Base-by-base conservation (phyloP, 1,140 invertebrate genomes). In the Zeugodacus cucurbitae region DNA sequence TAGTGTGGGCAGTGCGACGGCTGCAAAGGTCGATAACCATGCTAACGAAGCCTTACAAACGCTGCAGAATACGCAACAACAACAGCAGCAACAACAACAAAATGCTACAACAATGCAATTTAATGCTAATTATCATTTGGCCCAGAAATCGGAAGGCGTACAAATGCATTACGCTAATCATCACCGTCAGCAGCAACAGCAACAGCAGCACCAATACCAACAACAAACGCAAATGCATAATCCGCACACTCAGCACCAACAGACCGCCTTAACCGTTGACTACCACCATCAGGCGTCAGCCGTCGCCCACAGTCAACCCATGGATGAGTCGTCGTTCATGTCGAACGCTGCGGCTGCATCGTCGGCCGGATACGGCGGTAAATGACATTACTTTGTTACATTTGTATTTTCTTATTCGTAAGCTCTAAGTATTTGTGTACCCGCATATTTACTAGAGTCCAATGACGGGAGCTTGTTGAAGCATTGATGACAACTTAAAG, bases 291-390 rank as follows among this genome's bases (percentile, higher is more conserved):
- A 74, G 41, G 67, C 26, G 26, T 5, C 14, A 11, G 62, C 34
- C 8, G 14, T 17, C 64, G 64, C 64, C 10, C 64, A 34, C 62
- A 26, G 20, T 41, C 32, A 78, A 22, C 17, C 20, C 4, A 20
- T 37, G 41, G 74, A 82, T 10, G 74, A 82, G 74, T 8, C 74
- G 26, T 22, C 74, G n/a, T 82, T 82, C 48, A 48, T 26, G 34
- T 11, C 41, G 4, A 82, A 41, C 74, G n/a, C 22, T 26, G 26
- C 41, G 48, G 26, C 74, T 26, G 37, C 74, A n/a, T 4, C 74
- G 41, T 82, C 74, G 41, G n/a, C 74, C 48, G 74, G 74, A 82
- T 41, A 41, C 74, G 74, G 22, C n/a, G 74, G 74, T 82, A 82
- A 82, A 82, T 82, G 74, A 82, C 74, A 82, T 48, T 48, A 48